Conservation (phyloP, 2,888 invertebrate genomes). For the Acanthosepion lycidas region DNA sequence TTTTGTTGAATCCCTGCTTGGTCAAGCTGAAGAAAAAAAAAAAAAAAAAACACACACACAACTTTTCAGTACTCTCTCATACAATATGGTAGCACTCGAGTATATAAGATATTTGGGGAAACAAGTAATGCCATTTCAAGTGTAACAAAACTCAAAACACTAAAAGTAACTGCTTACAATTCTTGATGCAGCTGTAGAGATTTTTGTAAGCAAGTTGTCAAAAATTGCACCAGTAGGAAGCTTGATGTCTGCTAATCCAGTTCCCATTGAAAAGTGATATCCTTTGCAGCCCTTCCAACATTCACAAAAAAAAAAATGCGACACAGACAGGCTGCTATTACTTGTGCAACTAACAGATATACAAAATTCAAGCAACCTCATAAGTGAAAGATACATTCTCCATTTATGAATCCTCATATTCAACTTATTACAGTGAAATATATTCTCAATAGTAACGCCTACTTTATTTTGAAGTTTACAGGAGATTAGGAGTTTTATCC, state of each 20-base stretch:
- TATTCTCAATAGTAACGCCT: no score
- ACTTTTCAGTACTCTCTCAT: no score
- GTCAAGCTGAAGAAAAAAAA: no score
- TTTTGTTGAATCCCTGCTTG: no score
- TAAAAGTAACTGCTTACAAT: neutral
- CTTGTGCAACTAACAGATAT: neutral
- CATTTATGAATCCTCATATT: no score
- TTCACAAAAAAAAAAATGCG: neutral
- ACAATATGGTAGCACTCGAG: no score
- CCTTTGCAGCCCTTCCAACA: neutral
- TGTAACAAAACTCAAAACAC: neutral
- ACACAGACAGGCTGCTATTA: neutral
- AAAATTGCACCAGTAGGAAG: neutral
- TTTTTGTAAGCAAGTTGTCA: slow-evolving; percentile 33
- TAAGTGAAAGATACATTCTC: neutral
- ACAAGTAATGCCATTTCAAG: neutral
- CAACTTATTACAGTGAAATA: no score
- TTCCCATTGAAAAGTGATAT: neutral
- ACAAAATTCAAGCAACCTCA: no score
- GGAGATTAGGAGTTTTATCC: no score
- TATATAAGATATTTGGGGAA: neutral
- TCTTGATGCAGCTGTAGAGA: neutral
- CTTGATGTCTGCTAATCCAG: neutral
- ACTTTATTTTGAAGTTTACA: no score
- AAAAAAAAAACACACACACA: no score